phyloP scores from a whole-genome alignment of 2,113 vertebrate genomes.

The Myotis yumanensis region DNA sequence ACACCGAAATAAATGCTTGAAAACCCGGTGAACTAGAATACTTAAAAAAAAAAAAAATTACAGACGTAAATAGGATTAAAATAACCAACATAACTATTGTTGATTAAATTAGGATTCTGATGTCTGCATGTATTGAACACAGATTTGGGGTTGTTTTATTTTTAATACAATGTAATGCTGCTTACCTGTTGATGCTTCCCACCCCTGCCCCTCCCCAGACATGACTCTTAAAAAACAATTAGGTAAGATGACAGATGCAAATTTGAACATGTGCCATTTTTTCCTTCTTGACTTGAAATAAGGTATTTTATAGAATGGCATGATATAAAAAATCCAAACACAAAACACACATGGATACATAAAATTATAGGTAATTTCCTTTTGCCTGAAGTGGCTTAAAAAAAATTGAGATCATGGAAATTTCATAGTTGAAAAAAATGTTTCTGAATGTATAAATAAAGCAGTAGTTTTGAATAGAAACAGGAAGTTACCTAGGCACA shows the following conservation, averaged over 20 bases:
- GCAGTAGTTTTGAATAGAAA: constrained; percentile 85
- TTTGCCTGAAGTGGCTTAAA: constrained; percentile 75
- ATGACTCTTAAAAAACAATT: constrained; percentile 37
- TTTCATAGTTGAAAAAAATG: constrained; percentile 81
- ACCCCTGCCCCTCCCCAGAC: neutral
- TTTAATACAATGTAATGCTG: constrained; percentile 30
- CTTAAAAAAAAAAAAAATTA: neutral
- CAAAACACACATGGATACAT: constrained; percentile 76
- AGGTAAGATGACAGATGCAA: constrained; percentile 19
- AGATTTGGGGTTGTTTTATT: neutral
- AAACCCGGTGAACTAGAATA: constrained; percentile 60
- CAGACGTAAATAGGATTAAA: neutral
- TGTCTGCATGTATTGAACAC: neutral
- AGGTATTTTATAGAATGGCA: constrained; percentile 68
- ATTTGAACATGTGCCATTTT: neutral
- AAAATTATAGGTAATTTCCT: constrained; percentile 72
- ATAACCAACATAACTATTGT: neutral
- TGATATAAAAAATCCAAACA: constrained; percentile 77
- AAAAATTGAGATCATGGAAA: constrained; percentile 79
- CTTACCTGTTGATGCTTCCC: constrained; percentile 67
- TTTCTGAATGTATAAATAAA: constrained; percentile 86
- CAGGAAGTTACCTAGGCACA: constrained; percentile 85
- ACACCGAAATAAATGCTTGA: constrained; percentile 37
- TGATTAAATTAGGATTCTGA: neutral
- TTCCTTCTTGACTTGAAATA: constrained; percentile 66